Percentiles rank a stretch among this genome's conserved stretches.
Conservation (phyloP, 1,140 invertebrate species). For the Ectropis grisescens region DNA sequence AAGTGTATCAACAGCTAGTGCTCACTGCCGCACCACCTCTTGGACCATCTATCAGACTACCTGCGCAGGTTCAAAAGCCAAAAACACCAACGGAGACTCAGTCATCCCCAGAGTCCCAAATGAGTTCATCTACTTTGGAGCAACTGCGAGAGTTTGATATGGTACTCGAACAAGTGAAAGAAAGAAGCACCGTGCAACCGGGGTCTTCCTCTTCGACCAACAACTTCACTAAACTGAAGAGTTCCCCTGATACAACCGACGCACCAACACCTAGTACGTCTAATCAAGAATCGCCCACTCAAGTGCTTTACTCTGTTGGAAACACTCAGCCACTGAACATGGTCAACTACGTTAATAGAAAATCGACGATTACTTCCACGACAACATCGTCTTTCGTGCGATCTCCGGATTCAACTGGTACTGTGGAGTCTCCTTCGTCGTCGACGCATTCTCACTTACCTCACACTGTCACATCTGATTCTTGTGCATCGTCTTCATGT, state of each 20-base stretch:
- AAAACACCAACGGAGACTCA: constrained; percentile 43
- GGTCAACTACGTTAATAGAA: constrained; percentile 56
- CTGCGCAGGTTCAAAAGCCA: constrained; percentile 14
- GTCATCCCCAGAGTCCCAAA: constrained; percentile 53
- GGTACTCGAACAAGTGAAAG: constrained; percentile 85
- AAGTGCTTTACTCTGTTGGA: constrained; percentile 61
- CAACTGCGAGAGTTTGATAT: constrained; percentile 86
- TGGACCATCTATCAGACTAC: constrained; percentile 59
- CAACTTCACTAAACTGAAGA: constrained; percentile 27
- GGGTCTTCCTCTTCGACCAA: constrained; percentile 14
- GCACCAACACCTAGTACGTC: constrained; percentile 16
- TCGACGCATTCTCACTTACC: constrained; percentile 41
- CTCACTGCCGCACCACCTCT: constrained; percentile 59
- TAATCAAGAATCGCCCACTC: constrained; percentile 36
- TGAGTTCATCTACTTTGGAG: constrained; percentile 76
- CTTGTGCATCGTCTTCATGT: no score
- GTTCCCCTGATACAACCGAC: constrained; percentile 33
- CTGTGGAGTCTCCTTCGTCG: constrained; percentile 49
- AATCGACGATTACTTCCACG: constrained; percentile 34
- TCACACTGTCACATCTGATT: constrained; percentile 28
- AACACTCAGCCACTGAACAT: constrained; percentile 58
- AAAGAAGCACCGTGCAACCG: constrained; percentile 75
- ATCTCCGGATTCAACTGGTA: constrained; percentile 55
- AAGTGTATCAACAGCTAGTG: constrained; percentile 63
- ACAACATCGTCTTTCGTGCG: constrained; percentile 38